These are phyloP conservation scores for Heteromormyrus szaboi DNA, from an alignment of 2,797 vertebrate genomes.

Conservation along the genomic window DNA sequence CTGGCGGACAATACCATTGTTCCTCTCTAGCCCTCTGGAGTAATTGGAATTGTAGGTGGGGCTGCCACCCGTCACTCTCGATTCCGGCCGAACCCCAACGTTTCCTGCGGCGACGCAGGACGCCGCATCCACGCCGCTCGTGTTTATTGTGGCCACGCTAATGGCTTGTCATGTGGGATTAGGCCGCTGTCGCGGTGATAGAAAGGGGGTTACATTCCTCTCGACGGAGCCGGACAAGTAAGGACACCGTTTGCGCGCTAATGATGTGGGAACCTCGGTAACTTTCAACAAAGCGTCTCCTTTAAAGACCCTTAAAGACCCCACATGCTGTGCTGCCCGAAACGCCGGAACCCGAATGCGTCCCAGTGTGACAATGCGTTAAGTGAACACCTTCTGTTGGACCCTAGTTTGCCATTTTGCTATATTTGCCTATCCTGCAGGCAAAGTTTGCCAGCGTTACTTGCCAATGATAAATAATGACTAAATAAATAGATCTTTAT, in stretches of 20 bases:
- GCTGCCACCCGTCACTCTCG: constrained; percentile 52
- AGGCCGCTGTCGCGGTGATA: background rate
- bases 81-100: constrained; percentile 46
- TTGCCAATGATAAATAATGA: background rate
- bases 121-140: no score
- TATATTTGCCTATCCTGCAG: background rate
- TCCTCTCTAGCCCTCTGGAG: background rate
- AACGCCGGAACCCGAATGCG: background rate
- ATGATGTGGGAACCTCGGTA: background rate
- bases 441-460: background rate
- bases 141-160: background rate
- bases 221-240: background rate
- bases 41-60: background rate
- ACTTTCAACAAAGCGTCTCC: background rate
- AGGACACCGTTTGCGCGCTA: background rate
- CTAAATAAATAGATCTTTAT: background rate
- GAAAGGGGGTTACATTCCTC: background rate
- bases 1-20: constrained; percentile 10
- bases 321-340: background rate
- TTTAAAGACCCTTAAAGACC: constrained; percentile 9
- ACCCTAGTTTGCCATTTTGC: background rate
- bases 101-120: constrained; percentile 44
- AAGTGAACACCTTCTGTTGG: background rate
- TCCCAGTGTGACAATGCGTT: background rate
- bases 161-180: constrained; percentile 5